Percentiles rank a stretch among this genome's conserved stretches.
These are phyloP conservation scores for Cryptomyrus ogoouensis DNA, from an alignment of 2,113 vertebrate genomes.

Conservation along the genomic window DNA sequence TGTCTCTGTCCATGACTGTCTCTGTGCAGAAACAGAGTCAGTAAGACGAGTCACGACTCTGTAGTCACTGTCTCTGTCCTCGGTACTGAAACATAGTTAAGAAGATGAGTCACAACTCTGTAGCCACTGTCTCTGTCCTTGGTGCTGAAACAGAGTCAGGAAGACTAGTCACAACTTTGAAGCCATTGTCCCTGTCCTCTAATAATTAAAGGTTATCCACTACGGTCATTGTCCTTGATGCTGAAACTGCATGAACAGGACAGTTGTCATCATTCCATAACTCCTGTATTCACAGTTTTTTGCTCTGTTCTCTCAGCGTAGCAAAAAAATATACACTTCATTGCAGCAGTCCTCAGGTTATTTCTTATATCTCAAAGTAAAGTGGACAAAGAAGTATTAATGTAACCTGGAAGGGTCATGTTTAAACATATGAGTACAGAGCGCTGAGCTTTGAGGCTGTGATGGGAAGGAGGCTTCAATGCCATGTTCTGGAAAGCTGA, in stretches of 20 bases:
- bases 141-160: background rate
- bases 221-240: background rate
- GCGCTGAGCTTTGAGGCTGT: background rate
- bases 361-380: background rate
- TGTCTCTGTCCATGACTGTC: conserved; percentile 12
- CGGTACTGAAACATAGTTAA: background rate
- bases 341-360: background rate
- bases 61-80: background rate
- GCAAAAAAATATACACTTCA: background rate
- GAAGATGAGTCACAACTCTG: background rate
- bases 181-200: background rate
- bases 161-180: background rate
- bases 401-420: background rate
- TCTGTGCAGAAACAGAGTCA: background rate
- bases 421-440: background rate
- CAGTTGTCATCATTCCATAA: background rate
- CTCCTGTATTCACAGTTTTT: background rate
- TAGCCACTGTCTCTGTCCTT: background rate
- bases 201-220: background rate
- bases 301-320: background rate
- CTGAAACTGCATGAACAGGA: background rate
- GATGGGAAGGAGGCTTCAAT: background rate
- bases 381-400: background rate
- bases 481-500: background rate
- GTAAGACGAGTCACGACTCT: no score